Conservation (phyloP, 2,113 vertebrate genomes). For the Todiramphus chloris region DNA sequence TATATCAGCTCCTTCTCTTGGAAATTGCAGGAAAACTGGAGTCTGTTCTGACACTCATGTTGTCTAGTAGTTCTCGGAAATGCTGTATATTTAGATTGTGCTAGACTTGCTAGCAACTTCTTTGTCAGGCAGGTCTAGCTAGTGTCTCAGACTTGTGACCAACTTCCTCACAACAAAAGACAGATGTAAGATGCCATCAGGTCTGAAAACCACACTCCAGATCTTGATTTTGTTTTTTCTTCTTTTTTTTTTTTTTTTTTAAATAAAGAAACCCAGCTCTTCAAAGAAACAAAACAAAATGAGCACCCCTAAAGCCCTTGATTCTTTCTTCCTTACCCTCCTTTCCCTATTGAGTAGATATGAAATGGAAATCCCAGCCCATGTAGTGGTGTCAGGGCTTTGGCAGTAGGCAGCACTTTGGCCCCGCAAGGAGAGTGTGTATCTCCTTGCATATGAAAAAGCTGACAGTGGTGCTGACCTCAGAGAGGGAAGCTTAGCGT, state of each 20-base stretch:
- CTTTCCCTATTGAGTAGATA: not conserved
- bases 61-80: not conserved
- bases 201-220: constrained; percentile 34
- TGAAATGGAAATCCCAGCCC: not conserved
- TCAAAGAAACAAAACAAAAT: constrained; percentile 16
- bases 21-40: not conserved
- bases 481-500: not conserved
- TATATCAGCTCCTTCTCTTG: not conserved
- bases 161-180: constrained; percentile 39
- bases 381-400: not conserved
- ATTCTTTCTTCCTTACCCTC: not conserved
- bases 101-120: not conserved
- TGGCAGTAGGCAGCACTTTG: not conserved
- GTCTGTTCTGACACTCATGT: not conserved
- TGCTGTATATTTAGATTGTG: not conserved
- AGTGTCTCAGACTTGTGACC: constrained; percentile 3
- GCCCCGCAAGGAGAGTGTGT: not conserved
- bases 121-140: not conserved
- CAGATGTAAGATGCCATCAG: constrained; percentile 32
- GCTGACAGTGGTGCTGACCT: not conserved
- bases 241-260: not conserved
- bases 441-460: not conserved
- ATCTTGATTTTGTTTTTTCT: constrained; percentile 14
- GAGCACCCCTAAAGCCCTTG: not conserved
- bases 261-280: not conserved